Conservation (phyloP, 2,113 vertebrate genomes). For the Cranoglanis bouderius region DNA sequence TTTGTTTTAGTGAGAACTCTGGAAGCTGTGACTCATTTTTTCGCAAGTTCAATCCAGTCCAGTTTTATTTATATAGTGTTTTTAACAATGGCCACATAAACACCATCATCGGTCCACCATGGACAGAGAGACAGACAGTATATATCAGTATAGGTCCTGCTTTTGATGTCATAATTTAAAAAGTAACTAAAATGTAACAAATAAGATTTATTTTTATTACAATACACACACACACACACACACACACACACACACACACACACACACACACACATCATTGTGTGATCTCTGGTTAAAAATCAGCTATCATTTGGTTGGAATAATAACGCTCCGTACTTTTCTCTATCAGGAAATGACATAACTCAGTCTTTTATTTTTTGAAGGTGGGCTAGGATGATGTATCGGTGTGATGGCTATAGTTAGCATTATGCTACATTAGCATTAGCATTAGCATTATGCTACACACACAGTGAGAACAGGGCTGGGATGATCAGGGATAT, state of each 20-base stretch:
- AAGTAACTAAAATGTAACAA: neutral
- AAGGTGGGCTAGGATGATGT: neutral
- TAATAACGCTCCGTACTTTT: neutral
- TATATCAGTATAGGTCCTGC: neutral
- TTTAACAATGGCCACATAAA: neutral
- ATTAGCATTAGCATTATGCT: neutral
- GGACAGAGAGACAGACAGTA: neutral
- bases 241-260: neutral
- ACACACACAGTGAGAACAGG: neutral
- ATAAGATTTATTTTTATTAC: neutral
- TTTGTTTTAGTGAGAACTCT: neutral
- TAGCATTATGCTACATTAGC: conserved; percentile 6
- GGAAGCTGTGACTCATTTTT: neutral
- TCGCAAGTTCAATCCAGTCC: neutral
- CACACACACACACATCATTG: neutral
- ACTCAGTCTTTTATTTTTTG: neutral
- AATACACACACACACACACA: neutral
- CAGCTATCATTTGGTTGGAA: neutral
- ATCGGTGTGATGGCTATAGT: neutral
- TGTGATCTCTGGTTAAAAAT: neutral
- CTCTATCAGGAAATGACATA: neutral
- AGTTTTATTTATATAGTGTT: neutral
- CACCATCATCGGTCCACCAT: neutral
- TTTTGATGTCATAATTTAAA: neutral
- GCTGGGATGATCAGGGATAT: no score